Percentiles rank a stretch among this genome's conserved stretches.
Conservation (phyloP, 2,797 vertebrate species). For the Neosilurus hyrtlii region DNA sequence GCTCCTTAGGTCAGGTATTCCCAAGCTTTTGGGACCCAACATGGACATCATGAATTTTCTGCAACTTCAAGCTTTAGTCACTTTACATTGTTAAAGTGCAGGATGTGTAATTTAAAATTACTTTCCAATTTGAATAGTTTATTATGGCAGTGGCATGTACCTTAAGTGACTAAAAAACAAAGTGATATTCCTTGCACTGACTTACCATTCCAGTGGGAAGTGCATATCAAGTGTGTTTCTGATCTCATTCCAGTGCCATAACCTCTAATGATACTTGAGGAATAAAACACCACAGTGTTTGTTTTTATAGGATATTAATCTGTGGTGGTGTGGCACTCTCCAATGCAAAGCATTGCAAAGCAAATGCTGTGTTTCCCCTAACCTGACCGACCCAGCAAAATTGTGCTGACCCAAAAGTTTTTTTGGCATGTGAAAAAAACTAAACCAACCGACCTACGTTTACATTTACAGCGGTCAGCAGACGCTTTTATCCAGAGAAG, state of each 20-base stretch:
- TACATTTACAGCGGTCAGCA: no score
- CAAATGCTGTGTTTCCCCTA: no score
- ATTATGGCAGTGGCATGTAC: neutral
- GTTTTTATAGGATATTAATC: neutral
- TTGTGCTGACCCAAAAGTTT: no score
- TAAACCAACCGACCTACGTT: no score
- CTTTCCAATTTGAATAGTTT: neutral
- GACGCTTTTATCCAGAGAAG: no score
- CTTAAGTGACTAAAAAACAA: neutral
- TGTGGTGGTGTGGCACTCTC: neutral
- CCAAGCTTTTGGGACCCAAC: neutral
- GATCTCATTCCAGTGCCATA: neutral
- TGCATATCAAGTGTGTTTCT: neutral
- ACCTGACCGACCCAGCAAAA: no score
- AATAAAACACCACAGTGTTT: constrained; percentile 2
- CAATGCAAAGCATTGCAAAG: neutral
- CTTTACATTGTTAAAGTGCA: neutral
- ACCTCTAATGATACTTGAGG: neutral
- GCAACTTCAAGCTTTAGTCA: constrained; percentile 4
- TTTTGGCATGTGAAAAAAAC: no score
- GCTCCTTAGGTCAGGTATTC: neutral
- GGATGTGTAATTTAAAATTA: neutral
- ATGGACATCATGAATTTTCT: neutral
- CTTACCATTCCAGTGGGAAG: neutral
- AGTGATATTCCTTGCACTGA: neutral